Conservation (phyloP, 2,113 vertebrate genomes). For the Tympanuchus pallidicinctus region DNA sequence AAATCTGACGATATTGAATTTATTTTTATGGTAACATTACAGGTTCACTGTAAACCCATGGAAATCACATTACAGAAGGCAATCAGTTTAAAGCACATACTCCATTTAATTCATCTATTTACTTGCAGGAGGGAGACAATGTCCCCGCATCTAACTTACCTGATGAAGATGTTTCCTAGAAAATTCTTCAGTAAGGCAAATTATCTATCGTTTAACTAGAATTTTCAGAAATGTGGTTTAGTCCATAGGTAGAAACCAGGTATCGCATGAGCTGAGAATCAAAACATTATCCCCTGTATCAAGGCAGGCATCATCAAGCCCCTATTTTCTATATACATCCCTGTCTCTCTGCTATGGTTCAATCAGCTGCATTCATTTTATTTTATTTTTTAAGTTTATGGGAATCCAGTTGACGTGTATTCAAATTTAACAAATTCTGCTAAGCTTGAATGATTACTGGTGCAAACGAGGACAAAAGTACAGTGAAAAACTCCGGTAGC, state of each 20-base stretch:
- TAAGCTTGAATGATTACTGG: conserved; percentile 32
- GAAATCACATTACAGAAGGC: background rate
- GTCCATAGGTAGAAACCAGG: background rate
- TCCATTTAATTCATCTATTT: background rate
- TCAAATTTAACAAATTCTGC: conserved; percentile 17
- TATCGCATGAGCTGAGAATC: background rate
- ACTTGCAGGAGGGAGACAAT: background rate
- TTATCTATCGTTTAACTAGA: background rate
- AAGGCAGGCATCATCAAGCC: background rate
- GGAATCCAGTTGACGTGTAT: conserved; percentile 23
- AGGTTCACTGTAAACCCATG: background rate
- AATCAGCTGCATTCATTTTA: background rate
- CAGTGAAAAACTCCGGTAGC: conserved; percentile 23
- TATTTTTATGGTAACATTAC: accelerated
- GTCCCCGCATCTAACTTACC: background rate
- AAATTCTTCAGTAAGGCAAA: background rate
- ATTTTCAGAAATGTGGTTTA: background rate
- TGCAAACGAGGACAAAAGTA: conserved; percentile 34
- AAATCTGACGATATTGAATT: background rate
- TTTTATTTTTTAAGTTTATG: background rate
- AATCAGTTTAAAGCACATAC: background rate
- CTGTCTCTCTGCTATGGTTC: background rate
- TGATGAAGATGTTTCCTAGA: background rate
- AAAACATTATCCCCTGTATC: background rate
- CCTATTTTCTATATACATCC: background rate